Evolutionary conservation across 2,113 vertebrate species (phyloP), one percentile per base, ranked within the genome.

Genomic region (Carassius gibelio): DNA sequence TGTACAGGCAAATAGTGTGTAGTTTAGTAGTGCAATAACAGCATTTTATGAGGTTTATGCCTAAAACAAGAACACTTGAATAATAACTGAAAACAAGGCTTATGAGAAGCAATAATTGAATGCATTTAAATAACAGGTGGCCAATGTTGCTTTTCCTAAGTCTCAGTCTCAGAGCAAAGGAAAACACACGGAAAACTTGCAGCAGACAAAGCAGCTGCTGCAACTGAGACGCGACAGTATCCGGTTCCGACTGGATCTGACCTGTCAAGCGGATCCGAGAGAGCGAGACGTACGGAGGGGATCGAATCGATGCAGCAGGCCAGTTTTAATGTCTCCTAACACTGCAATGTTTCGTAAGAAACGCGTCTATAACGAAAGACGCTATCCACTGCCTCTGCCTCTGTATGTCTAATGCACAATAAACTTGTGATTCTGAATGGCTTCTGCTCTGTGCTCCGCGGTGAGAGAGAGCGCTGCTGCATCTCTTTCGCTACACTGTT

Each of bases 181-280:
- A 19, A 19, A 38, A 5, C 38, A 8, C 50, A 48, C 0, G 9
- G 19, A 80, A 55, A 80, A 45, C 55, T 79, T 59, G 30, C 30
- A 3, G 38, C 23, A 19, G 17, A 78, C 50, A 62, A 66, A 80
- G 23, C 66, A 75, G 82, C 42, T 57, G 38, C 26, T 48, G 38
- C 19, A 21, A 61, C 3, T 34, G 26, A 71, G 62, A 81, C 76
- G 69, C 76, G 21, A 55, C 79, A 71, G 48, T 52, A 90, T 86
- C 90, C 89, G 88, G 91, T 90, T 92, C 88, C 83, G 89, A 90
- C 91, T 89, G 89, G 91, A 90, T 92, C 81, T 52, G 84, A 79
- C 89, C 89, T 88, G 90, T 87, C 86, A 75, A 52, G 36, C 64
- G 45, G 71, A 78, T 84, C 80, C 36, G 76, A 30, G 36, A 8